Evolutionary conservation across 2,113 vertebrate genomes (phyloP).

Genomic region (Cheilinus undulatus): DNA sequence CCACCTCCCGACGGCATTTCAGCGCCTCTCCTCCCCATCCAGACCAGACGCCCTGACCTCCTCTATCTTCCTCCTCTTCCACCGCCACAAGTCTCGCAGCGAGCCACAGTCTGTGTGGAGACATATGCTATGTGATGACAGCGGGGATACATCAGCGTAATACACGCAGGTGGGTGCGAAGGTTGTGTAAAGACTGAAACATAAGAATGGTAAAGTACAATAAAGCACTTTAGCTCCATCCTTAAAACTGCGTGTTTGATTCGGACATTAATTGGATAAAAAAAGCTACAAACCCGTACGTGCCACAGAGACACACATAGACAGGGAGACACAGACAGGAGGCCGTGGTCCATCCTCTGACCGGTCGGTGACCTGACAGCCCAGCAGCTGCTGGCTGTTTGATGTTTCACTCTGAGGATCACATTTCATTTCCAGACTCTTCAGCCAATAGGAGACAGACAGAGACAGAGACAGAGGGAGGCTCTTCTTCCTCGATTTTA

Average conservation of each 20-base stretch:
- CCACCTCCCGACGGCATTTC: slow-evolving; percentile 53
- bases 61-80: slow-evolving; percentile 51
- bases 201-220: neutral
- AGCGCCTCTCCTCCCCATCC: slow-evolving; percentile 55
- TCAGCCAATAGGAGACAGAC: slow-evolving; percentile 69
- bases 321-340: slow-evolving; percentile 47
- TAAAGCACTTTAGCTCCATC: neutral
- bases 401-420: slow-evolving; percentile 83
- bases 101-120: slow-evolving; percentile 44
- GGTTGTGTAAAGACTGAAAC: neutral
- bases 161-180: slow-evolving; percentile 16
- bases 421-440: slow-evolving; percentile 81
- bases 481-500: slow-evolving; percentile 49
- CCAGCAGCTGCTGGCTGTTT: slow-evolving; percentile 84
- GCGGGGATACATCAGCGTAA: slow-evolving; percentile 26
- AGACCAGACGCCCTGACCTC: slow-evolving; percentile 61
- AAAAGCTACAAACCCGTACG: neutral
- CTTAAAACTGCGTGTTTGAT: slow-evolving; percentile 3
- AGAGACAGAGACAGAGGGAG: slow-evolving; percentile 44
- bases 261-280: neutral
- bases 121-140: slow-evolving; percentile 56
- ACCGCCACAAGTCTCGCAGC: slow-evolving; percentile 24
- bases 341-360: slow-evolving; percentile 80
- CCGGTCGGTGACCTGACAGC: slow-evolving; percentile 79
- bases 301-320: slow-evolving; percentile 13